A percentile compares a stretch with the other conserved stretches of the same genome.
phyloP scores from a whole-genome alignment of 2,113 vertebrate species.

The Cheilinus undulatus region DNA sequence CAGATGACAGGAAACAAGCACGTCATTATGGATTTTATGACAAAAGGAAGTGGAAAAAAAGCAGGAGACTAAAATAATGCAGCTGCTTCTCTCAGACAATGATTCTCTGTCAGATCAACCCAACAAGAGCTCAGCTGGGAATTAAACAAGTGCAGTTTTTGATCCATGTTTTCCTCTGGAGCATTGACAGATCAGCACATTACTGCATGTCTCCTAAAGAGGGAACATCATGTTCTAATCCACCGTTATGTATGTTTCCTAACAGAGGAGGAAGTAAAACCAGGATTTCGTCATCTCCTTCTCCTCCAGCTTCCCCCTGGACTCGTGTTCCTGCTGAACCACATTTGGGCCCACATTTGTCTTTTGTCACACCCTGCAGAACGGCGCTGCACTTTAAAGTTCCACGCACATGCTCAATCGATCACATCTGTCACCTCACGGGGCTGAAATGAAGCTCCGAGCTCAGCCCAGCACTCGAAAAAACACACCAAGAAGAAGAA shows the following conservation, averaged over 20 bases:
- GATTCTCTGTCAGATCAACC: background rate
- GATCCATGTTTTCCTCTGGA: background rate
- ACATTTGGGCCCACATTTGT: constrained; percentile 3
- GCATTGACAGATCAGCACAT: background rate
- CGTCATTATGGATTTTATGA: no score
- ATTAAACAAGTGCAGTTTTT: background rate
- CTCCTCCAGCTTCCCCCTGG: background rate
- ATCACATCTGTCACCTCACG: constrained; percentile 5
- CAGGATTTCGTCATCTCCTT: constrained; percentile 4
- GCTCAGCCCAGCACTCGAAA: background rate
- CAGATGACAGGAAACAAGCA: background rate
- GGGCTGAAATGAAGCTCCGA: background rate
- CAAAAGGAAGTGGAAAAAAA: background rate
- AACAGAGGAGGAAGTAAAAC: constrained; percentile 33
- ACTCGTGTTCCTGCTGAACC: constrained; percentile 1
- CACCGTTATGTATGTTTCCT: background rate
- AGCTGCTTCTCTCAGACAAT: background rate
- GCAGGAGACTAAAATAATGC: background rate
- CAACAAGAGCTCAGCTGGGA: background rate
- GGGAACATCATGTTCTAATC: no score
- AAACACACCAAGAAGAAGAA: background rate
- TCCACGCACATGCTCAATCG: background rate
- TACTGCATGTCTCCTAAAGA: no score
- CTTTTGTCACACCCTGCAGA: background rate
- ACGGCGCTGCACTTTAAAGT: background rate